A percentile compares a stretch with the other conserved stretches of the same genome.
These are phyloP conservation scores for Cromileptes altivelis DNA, from an alignment of 2,113 vertebrate species.

Conservation along the genomic window DNA sequence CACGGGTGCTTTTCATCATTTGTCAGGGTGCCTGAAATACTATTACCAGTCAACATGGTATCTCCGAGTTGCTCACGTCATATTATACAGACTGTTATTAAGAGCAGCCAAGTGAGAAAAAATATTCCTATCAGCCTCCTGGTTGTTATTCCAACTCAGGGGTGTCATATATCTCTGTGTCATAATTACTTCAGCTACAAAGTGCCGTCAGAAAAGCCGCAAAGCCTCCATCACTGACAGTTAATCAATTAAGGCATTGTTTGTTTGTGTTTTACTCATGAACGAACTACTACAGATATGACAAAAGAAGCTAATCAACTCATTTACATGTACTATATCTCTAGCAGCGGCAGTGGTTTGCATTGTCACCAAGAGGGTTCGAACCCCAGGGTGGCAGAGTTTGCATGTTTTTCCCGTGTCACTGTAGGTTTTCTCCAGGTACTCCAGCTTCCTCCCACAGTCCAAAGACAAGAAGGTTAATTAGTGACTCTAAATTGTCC, in stretches of 20 bases:
- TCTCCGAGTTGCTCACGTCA: neutral
- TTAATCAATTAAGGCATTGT: no score
- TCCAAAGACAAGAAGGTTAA: no score
- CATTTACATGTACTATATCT: neutral
- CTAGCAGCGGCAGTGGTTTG: no score
- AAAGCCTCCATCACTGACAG: neutral
- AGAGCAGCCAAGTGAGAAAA: constrained; percentile 2
- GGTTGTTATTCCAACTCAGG: neutral
- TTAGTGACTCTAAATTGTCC: no score
- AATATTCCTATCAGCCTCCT: neutral
- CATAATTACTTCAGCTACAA: neutral
- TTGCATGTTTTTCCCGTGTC: no score
- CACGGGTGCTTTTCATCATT: constrained; percentile 72
- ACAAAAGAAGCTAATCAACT: neutral
- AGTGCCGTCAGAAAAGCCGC: neutral
- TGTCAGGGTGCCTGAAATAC: constrained; percentile 47
- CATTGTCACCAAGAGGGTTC: no score
- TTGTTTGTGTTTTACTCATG: neutral
- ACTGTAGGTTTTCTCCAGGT: no score
- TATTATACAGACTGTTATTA: neutral
- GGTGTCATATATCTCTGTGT: constrained; percentile 2
- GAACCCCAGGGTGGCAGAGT: no score
- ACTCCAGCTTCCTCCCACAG: no score
- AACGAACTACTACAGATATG: neutral
- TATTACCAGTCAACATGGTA: constrained; percentile 1